Conservation (phyloP, 2,888 invertebrate genomes). For the Philereme vetulata region DNA sequence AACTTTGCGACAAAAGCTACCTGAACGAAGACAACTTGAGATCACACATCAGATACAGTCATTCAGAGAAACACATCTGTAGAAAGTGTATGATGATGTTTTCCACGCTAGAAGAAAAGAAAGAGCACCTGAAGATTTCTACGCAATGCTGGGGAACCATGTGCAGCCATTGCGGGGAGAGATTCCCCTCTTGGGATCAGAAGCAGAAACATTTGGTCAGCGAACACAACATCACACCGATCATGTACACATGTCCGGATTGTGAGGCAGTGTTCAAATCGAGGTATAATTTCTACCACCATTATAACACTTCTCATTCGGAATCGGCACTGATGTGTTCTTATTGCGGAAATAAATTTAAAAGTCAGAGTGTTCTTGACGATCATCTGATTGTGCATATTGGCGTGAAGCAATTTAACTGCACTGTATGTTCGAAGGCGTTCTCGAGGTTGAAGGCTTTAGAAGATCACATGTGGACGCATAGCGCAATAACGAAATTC, state of each 20-base stretch:
- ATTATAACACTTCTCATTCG: constrained; percentile 12
- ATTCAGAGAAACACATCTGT: constrained; percentile 29
- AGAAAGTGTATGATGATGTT: constrained; percentile 28
- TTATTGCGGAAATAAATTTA: constrained; percentile 16
- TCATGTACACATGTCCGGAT: constrained; percentile 19
- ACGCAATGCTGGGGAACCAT: constrained; percentile 22
- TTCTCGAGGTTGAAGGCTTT: constrained; percentile 42
- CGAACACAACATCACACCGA: constrained; percentile 39
- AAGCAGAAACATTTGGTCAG: constrained; percentile 33
- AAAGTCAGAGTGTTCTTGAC: not conserved
- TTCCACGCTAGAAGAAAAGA: constrained; percentile 20
- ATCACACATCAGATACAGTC: constrained; percentile 25
- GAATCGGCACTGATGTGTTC: constrained; percentile 18
- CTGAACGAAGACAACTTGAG: constrained; percentile 15
- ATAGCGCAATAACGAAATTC: constrained; percentile 36
- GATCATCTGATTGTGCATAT: constrained; percentile 19
- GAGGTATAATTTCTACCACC: constrained; percentile 11
- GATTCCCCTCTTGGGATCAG: constrained; percentile 21
- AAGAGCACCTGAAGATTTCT: constrained; percentile 23
- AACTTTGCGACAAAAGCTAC: constrained; percentile 37
- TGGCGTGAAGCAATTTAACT: constrained; percentile 14
- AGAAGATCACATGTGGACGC: constrained; percentile 42
- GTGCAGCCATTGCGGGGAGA: constrained; percentile 35
- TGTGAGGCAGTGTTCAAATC: constrained; percentile 11
- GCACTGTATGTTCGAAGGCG: constrained; percentile 23